Evolutionary conservation across 2,888 invertebrate genomes (phyloP).

Genomic region (Gryllus longicercus): DNA sequence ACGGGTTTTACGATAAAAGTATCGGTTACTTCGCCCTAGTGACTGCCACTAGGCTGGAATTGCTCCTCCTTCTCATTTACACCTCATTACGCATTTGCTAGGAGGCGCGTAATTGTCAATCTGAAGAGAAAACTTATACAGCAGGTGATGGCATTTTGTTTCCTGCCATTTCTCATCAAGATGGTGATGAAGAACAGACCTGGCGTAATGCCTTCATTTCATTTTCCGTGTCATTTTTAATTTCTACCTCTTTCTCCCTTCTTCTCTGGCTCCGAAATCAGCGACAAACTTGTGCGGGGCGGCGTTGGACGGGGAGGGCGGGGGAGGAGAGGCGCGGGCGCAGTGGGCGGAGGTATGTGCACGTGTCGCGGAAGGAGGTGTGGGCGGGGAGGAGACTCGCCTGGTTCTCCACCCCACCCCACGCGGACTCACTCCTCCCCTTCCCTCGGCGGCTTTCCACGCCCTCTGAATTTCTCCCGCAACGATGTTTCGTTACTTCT

Average conservation of each 20-base stretch:
- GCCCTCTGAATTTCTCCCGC: no score
- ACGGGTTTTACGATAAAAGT: neutral
- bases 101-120: constrained; percentile 17
- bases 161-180: constrained; percentile 32
- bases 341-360: no score
- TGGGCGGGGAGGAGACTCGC: no score
- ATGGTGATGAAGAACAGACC: constrained; percentile 33
- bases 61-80: constrained; percentile 32
- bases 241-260: constrained; percentile 17
- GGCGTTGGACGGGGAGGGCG: no score
- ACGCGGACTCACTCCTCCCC: no score
- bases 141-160: constrained; percentile 18
- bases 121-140: constrained; percentile 17
- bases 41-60: constrained; percentile 20
- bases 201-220: constrained; percentile 8
- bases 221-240: constrained; percentile 8
- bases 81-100: constrained; percentile 30
- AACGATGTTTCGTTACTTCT: no score
- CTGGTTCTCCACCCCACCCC: no score
- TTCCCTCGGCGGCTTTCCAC: no score
- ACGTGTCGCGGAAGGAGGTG: no score
- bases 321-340: no score
- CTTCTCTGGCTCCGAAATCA: neutral
- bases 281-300: neutral
- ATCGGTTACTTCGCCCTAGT: constrained; percentile 2